Evolutionary conservation across 2,113 vertebrate species (phyloP).

Genomic region (Engraulis encrasicolus): DNA sequence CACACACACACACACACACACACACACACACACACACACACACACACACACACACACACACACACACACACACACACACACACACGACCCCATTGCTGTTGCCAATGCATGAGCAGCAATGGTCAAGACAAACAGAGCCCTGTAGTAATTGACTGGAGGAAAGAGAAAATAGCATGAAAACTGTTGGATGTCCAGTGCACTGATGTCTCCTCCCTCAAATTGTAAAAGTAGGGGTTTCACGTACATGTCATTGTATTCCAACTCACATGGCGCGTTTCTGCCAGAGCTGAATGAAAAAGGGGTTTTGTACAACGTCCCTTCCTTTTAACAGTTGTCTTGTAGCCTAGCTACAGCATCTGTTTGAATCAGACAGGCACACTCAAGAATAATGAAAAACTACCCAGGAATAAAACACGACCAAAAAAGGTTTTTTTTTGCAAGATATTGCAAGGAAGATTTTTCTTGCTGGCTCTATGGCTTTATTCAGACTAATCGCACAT

Average conservation of each 20-base stretch:
- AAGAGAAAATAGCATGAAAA: neutral
- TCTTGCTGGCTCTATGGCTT: too few relatives aligned
- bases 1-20: neutral
- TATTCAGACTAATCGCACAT: too few relatives aligned
- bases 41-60: slow-evolving; percentile 2
- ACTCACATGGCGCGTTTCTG: neutral
- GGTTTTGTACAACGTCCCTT: too few relatives aligned
- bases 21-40: neutral
- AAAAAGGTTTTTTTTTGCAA: too few relatives aligned
- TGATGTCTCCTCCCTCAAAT: neutral
- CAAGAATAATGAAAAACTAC: too few relatives aligned
- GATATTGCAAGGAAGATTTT: too few relatives aligned
- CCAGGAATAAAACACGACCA: too few relatives aligned
- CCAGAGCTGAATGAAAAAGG: too few relatives aligned
- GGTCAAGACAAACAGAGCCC: neutral
- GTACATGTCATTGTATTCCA: neutral
- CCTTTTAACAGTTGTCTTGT: too few relatives aligned
- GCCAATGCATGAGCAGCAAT: neutral
- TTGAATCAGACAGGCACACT: too few relatives aligned
- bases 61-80: neutral
- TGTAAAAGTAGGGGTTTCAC: neutral
- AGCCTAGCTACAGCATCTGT: too few relatives aligned
- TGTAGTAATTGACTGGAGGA: neutral
- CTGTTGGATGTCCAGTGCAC: neutral
- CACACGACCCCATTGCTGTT: neutral